Evolutionary conservation across 2,797 vertebrate species (phyloP), one percentile per base, ranked within the genome.

Genomic region (Peromyscus attwateri): DNA sequence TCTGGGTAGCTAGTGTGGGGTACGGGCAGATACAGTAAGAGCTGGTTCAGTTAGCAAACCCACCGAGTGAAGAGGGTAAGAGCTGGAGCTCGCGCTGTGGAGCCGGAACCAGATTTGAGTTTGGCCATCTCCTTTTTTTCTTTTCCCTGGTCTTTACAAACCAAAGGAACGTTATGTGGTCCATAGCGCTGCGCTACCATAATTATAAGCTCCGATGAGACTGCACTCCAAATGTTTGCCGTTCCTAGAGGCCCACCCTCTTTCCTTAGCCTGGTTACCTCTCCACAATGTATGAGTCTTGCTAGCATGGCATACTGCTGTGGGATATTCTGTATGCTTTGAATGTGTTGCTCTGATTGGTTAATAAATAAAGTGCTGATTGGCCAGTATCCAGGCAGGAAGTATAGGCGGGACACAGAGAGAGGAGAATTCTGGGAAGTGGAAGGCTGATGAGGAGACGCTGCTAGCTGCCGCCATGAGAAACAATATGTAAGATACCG

Each of bases 1-100:
- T 76, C 19, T 0, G 62, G 85, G 27, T 31, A 16, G 46, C 25
- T 43, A 49, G 49, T n/a, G 40, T 21, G 43, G 55, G 23, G 6
- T 34, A 27, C 0, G 0, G 34, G 60, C 87, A 77, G n/a, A 21
- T 0, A 13, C 1, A 34, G 34, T 27, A 31, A 6, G 5, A 19
- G 9, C 0, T 31, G 43, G 27, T 0, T 21, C 43, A 31, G 37
- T 46, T 12, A 52, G 49, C 14, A 70, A 92, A 66, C 27, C 46
- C 64, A 66, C 66, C 27, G 49, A 23, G 37, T 37, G 17, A 49
- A 70, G 73, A 27, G 46, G 90, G 21, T 8, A 12, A 73, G 37
- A 68, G 17, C 52, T 46, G 62, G 71, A 68, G n/a, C 37, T 19
- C 7, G 16, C 0, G 1, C 66, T 40, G 49, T 83, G 29, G 6